phyloP scores from a whole-genome alignment of 2,797 vertebrate species.

The Oophaga sylvatica region DNA sequence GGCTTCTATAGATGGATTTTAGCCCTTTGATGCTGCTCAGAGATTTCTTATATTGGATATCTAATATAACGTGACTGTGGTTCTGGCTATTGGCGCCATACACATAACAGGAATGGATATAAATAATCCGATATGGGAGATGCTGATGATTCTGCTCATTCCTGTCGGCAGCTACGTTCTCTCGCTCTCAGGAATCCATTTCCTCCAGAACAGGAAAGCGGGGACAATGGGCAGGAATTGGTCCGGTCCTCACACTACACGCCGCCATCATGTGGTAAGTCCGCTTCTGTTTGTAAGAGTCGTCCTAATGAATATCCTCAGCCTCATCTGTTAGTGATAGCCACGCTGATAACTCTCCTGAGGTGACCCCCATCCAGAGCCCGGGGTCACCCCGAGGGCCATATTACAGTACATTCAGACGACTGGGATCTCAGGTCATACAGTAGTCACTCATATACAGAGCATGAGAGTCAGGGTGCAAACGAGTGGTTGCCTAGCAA shows the following conservation, averaged over 20 bases:
- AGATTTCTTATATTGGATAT: too few relatives aligned
- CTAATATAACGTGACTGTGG: too few relatives aligned
- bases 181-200: constrained; percentile 64
- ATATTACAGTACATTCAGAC: too few relatives aligned
- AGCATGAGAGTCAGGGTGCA: too few relatives aligned
- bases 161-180: constrained; percentile 12
- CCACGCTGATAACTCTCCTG: not conserved
- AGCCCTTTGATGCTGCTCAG: too few relatives aligned
- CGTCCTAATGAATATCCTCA: too few relatives aligned
- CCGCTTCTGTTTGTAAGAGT: constrained; percentile 75
- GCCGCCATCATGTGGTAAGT: constrained; percentile 70
- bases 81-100: too few relatives aligned
- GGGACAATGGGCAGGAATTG: constrained; percentile 79
- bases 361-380: not conserved
- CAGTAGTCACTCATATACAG: not conserved
- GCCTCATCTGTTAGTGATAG: not conserved
- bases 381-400: not conserved
- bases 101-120: too few relatives aligned
- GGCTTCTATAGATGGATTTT: too few relatives aligned
- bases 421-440: not conserved
- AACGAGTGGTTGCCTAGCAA: too few relatives aligned
- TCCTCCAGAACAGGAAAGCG: constrained; percentile 89
- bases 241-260: constrained; percentile 68
- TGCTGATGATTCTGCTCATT: constrained; percentile 10
- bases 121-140: not conserved